phyloP scores from a whole-genome alignment of 2,888 invertebrate species.

The Leptopterna dolabrata region DNA sequence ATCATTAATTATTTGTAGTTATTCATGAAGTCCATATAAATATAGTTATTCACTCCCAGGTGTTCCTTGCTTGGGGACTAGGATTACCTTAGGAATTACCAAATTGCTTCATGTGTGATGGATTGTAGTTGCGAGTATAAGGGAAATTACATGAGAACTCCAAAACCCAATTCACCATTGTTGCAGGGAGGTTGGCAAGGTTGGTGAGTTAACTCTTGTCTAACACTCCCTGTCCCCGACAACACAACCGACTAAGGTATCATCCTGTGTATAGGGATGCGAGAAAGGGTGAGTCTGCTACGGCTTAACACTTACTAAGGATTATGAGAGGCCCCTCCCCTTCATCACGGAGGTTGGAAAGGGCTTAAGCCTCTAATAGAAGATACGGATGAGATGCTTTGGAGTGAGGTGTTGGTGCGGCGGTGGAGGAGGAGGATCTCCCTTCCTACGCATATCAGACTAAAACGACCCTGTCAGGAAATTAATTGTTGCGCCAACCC shows the following conservation, averaged over 20 bases:
- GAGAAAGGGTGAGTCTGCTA: background rate
- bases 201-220: background rate
- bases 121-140: background rate
- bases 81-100: too few relatives aligned
- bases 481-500: slow-evolving; percentile 37
- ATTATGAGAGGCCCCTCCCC: slow-evolving; percentile 4
- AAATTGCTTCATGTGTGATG: too few relatives aligned
- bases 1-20: too few relatives aligned
- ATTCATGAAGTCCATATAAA: too few relatives aligned
- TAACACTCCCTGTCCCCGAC: background rate
- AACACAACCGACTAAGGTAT: too few relatives aligned
- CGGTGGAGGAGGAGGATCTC: background rate
- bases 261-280: background rate
- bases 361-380: slow-evolving; percentile 15
- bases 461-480: slow-evolving; percentile 42
- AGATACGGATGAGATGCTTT: slow-evolving; percentile 17
- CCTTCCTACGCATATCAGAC: slow-evolving; percentile 2
- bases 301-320: background rate
- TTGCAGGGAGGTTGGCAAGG: background rate
- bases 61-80: too few relatives aligned
- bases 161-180: background rate
- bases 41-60: too few relatives aligned
- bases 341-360: background rate
- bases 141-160: background rate
- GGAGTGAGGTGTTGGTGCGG: background rate